Evolutionary conservation across 2,113 vertebrate species (phyloP).

Genomic region (Myotis yumanensis): DNA sequence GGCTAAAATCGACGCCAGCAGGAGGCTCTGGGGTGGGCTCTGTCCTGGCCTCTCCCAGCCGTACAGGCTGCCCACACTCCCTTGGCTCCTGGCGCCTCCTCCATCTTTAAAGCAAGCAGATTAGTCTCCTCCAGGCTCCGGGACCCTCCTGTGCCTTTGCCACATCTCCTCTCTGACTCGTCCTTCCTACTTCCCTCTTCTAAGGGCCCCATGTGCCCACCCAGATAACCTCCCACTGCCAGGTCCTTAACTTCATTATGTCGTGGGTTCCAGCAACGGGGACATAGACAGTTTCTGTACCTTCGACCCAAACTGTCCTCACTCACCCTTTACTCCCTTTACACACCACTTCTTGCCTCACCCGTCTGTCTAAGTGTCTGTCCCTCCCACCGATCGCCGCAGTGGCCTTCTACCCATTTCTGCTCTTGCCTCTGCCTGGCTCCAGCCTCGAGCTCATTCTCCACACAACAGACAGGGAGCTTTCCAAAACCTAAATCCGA

Average conservation of each 20-base stretch:
- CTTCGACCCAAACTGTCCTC: not conserved
- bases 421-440: not conserved
- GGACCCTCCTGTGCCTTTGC: not conserved
- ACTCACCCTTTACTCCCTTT: not conserved
- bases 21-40: not conserved
- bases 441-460: not conserved
- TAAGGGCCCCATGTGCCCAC: not conserved
- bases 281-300: not conserved
- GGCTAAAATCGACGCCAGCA: not conserved
- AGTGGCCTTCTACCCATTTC: not conserved
- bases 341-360: not conserved
- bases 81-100: not conserved
- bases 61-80: fast-evolving
- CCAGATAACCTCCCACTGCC: not conserved
- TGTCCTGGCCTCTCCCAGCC: not conserved
- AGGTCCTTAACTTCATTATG: not conserved
- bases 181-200: not conserved
- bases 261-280: not conserved
- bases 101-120: not conserved
- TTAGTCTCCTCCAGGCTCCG: not conserved
- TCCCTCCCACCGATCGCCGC: not conserved
- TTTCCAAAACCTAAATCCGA: not conserved
- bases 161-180: not conserved
- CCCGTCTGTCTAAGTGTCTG: not conserved
- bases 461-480: not conserved